phyloP scores from a whole-genome alignment of 1,140 invertebrate species.

The Saccostrea cuccullata region DNA sequence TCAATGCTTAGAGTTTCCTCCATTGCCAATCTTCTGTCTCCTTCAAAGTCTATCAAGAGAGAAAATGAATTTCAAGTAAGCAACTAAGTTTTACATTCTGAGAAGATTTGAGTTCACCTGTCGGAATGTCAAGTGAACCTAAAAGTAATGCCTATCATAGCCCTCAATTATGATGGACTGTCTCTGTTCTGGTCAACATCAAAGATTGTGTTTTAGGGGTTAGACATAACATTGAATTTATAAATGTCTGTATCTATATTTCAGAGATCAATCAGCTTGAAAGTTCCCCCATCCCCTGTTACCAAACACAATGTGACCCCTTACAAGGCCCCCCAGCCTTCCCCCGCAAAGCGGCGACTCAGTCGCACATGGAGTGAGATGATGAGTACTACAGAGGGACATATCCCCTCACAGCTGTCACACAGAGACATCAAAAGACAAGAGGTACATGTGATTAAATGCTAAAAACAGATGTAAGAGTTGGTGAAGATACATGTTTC shows the following conservation, averaged over 20 bases:
- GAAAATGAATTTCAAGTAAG: slow-evolving; percentile 63
- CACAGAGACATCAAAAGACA: slow-evolving; percentile 70
- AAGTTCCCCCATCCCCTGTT: slow-evolving; percentile 63
- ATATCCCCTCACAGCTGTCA: slow-evolving; percentile 56
- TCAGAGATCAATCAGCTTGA: slow-evolving; percentile 61
- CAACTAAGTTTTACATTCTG: background rate
- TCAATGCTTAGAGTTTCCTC: slow-evolving; percentile 66
- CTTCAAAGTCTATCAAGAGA: slow-evolving; percentile 60
- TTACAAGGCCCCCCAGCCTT: slow-evolving; percentile 69
- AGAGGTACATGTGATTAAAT: slow-evolving; percentile 59
- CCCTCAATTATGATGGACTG: too few relatives aligned
- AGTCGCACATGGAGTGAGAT: slow-evolving; percentile 71
- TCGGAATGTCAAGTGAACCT: too few relatives aligned
- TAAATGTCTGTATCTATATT: slow-evolving; percentile 19
- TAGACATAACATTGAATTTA: too few relatives aligned
- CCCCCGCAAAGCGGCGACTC: slow-evolving; percentile 65
- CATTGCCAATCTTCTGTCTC: slow-evolving; percentile 68
- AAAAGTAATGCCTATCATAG: too few relatives aligned
- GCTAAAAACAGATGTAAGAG: too few relatives aligned
- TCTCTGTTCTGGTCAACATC: too few relatives aligned
- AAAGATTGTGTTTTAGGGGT: too few relatives aligned
- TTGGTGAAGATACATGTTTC: too few relatives aligned
- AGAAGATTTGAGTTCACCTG: too few relatives aligned
- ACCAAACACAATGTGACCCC: slow-evolving; percentile 58
- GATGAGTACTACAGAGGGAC: slow-evolving; percentile 55